Evolutionary conservation across 2,113 vertebrate genomes (phyloP), one percentile per base, ranked within the genome.

Genomic region (Tricholaema leucomelas): DNA sequence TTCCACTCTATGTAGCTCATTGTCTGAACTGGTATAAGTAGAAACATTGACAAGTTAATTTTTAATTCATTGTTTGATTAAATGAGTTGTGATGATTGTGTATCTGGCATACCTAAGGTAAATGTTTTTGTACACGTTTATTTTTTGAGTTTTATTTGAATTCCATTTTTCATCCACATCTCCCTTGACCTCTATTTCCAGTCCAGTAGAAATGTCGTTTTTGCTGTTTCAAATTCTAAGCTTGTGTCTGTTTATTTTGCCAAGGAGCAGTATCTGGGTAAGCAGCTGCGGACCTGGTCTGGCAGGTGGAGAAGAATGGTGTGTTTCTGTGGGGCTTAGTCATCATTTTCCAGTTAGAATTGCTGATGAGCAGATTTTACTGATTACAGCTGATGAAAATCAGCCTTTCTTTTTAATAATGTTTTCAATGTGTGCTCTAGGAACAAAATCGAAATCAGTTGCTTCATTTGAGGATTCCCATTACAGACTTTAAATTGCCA

Each of bases 251-350:
- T 64, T 82, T 24, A 9, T 0, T 0, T 33, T 27, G 50, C 38
- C 52, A 52, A 8, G 33, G 36, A 11, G 12, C 1, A 1, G n/a
- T 56, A 7, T 24, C 50, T 0, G 0, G 19, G 65, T 35, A 31
- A 35, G 48, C 73, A 88, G 8, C 55, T 44, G 42, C 40, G 60
- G 24, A 31, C 6, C 16, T 31, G 6, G 16, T 3, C 15, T n/a
- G 16, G 46, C 35, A 30, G 40, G 50, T 30, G 31, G 79, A 55
- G 72, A 10, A 71, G 67, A 38, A 42, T 2, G 21, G 3, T 24
- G 67, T 36, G 30, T 59, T 40, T 46, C 61, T 4, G 4, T 20
- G 14, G 20, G 12, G 76, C 72, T 90, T 12, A 58, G 66, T 25
- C 1, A 0, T 79, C 24, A 0, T 66, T 46, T 88, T 81, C 48